A percentile compares a stretch with the other conserved stretches of the same genome.
phyloP scores from a whole-genome alignment of 2,888 invertebrate genomes.

The Ptychoptera albimana region DNA sequence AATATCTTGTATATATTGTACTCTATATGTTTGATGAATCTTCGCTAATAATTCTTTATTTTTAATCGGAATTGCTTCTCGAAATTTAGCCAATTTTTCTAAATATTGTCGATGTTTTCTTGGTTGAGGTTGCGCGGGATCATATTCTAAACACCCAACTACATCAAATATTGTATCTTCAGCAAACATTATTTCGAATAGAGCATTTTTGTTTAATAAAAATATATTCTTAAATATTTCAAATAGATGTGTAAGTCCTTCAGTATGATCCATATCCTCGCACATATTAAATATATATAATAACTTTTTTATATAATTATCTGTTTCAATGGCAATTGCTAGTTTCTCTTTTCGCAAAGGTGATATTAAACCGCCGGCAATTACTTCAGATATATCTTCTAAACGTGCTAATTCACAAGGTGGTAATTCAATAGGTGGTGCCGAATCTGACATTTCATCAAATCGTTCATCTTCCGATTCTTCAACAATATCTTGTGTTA shows the following conservation, averaged over 20 bases:
- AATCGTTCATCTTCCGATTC: conserved; percentile 94
- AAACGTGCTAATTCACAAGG: conserved; percentile 86
- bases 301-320: conserved; percentile 89
- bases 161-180: conserved; percentile 95
- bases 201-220: conserved; percentile 89
- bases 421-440: conserved; percentile 87
- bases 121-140: conserved; percentile 71
- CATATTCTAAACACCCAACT: conserved; percentile 96
- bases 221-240: conserved; percentile 99
- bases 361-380: conserved; percentile 74
- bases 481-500: conserved; percentile 92
- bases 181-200: conserved; percentile 96
- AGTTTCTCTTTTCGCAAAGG: conserved; percentile 88
- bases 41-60: conserved; percentile 90
- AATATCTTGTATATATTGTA: conserved; percentile 98
- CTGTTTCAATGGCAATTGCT: conserved; percentile 81
- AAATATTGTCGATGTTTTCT: conserved; percentile 94
- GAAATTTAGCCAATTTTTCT: conserved; percentile 77
- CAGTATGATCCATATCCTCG: conserved; percentile 90
- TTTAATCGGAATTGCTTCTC: conserved; percentile 87
- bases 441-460: conserved; percentile 91
- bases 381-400: conserved; percentile 88
- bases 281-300: conserved; percentile 91
- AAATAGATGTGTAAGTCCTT: conserved; percentile 88
- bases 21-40: conserved; percentile 98